Conservation (phyloP, 2,888 invertebrate species). For the Brenthis hecate region DNA sequence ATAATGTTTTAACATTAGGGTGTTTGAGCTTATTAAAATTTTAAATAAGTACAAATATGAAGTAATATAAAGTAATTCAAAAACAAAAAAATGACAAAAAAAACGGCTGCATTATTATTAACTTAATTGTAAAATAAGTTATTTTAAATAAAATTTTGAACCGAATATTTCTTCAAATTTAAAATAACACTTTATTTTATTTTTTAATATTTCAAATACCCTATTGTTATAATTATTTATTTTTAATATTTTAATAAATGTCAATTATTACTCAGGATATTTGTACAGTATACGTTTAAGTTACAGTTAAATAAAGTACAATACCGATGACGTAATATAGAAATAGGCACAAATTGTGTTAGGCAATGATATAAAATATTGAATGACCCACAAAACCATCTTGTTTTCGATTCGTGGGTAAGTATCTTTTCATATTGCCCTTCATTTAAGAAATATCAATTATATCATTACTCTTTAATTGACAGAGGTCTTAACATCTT, state of each 20-base stretch:
- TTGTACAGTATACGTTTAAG: constrained; percentile 50
- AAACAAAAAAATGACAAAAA: not conserved
- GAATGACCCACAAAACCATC: not conserved
- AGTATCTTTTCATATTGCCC: not conserved
- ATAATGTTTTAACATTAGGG: constrained; percentile 10
- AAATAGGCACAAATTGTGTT: constrained; percentile 17
- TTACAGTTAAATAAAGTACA: constrained; percentile 56
- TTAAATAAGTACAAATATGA: not conserved
- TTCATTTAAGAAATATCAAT: not conserved
- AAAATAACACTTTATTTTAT: not conserved
- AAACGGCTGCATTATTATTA: not conserved
- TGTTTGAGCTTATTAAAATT: constrained; percentile 5
- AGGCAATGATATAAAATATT: not conserved
- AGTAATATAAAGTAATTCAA: not conserved
- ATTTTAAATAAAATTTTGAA: not conserved
- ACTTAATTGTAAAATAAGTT: not conserved
- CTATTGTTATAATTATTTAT: not conserved
- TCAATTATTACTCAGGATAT: constrained; percentile 58
- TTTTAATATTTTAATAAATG: constrained; percentile 8
- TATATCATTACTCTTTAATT: constrained; percentile 7
- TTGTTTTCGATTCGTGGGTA: not conserved
- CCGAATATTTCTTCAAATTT: too few species aligned
- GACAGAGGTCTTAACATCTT: constrained; percentile 6
- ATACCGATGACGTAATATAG: constrained; percentile 33
- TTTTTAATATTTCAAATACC: constrained; percentile 13